Percentiles rank a stretch among this genome's conserved stretches.
Evolutionary conservation across 1,140 invertebrate genomes (phyloP).

Genomic region (Pseudoatta argentina): DNA sequence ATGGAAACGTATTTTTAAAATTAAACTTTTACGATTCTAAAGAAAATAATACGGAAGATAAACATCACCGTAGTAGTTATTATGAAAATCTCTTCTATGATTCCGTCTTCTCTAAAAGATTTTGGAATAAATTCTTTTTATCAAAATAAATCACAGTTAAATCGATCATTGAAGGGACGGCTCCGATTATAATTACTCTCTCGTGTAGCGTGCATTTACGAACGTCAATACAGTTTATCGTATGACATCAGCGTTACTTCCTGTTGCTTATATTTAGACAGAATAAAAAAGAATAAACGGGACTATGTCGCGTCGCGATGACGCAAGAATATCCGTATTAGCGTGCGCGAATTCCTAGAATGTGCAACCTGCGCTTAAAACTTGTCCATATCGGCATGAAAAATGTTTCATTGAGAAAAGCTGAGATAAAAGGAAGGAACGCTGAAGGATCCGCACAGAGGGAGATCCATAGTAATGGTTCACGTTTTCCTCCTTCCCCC

Average conservation of each 20-base stretch:
- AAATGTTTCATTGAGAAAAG: conserved; percentile 25
- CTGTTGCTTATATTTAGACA: conserved; percentile 47
- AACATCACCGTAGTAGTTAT: not conserved
- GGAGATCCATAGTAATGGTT: too few species aligned
- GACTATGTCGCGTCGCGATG: conserved; percentile 11
- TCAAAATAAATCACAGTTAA: not conserved
- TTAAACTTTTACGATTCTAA: not conserved
- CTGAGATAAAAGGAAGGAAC: not conserved
- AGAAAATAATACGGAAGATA: not conserved
- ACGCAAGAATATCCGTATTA: conserved; percentile 35
- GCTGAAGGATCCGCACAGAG: too few species aligned
- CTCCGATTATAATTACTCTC: conserved; percentile 32
- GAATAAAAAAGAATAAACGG: conserved; percentile 61
- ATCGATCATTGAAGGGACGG: not conserved
- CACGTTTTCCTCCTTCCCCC: not conserved
- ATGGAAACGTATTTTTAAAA: not conserved
- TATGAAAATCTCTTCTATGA: not conserved
- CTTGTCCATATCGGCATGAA: not conserved
- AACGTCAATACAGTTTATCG: conserved; percentile 53
- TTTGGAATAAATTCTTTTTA: too few species aligned
- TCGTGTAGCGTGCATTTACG: not conserved
- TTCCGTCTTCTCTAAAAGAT: not conserved
- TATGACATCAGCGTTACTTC: conserved; percentile 56
- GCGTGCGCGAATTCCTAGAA: conserved; percentile 13
- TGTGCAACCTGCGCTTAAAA: not conserved